Conservation (phyloP, 2,113 vertebrate genomes). For the Chelonoidis abingdonii region DNA sequence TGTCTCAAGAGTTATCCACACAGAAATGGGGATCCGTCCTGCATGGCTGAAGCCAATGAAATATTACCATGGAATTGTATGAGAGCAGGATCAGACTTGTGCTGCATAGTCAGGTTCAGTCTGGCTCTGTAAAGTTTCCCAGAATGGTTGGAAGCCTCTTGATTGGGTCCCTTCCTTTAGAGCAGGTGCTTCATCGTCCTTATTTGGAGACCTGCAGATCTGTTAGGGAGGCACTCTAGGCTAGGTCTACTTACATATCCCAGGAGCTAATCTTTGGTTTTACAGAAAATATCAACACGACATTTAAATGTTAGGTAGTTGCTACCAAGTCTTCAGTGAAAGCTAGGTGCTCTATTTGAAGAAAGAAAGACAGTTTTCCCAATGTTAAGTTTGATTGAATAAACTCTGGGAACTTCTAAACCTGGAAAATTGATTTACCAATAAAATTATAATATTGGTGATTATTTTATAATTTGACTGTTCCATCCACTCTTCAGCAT, state of each 20-base stretch:
- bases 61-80: not conserved
- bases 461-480: constrained; percentile 30
- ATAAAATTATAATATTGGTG: not conserved
- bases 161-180: not conserved
- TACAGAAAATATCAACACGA: not conserved
- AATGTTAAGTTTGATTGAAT: not conserved
- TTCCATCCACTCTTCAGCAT: constrained; percentile 2
- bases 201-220: not conserved
- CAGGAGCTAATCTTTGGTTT: not conserved
- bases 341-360: not conserved
- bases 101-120: not conserved
- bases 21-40: not conserved
- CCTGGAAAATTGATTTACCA: not conserved
- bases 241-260: not conserved
- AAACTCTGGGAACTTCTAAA: not conserved
- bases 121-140: not conserved
- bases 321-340: not conserved
- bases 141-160: not conserved
- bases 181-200: not conserved
- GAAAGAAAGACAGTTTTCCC: not conserved
- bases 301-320: not conserved
- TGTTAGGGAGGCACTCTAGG: not conserved
- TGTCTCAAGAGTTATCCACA: not conserved
- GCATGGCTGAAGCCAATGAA: not conserved
- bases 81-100: not conserved